A percentile compares a stretch with the other conserved stretches of the same genome.
These are phyloP conservation scores for Anthopleura sola DNA, from an alignment of 64 coral and sea anemone species.

Conservation along the genomic window DNA sequence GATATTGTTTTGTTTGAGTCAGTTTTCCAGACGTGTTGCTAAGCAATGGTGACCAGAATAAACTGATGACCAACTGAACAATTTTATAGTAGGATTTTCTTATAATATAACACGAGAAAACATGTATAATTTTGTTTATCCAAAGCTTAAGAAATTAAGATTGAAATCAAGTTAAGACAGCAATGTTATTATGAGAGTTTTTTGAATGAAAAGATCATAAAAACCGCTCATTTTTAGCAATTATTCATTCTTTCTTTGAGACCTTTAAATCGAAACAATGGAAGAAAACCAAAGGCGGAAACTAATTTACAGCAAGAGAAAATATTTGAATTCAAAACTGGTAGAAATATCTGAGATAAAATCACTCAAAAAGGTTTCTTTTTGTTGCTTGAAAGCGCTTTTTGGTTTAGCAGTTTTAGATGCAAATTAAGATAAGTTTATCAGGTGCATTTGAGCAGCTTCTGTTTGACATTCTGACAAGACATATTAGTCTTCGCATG, in stretches of 20 bases:
- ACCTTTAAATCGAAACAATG: background rate
- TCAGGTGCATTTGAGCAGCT: background rate
- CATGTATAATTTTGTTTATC: too few species aligned
- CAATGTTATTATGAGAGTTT: background rate
- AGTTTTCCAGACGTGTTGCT: background rate
- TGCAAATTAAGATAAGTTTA: background rate
- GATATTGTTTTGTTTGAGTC: background rate
- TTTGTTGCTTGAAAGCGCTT: background rate
- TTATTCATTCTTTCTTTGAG: background rate
- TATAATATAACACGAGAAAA: too few species aligned
- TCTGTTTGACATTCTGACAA: background rate
- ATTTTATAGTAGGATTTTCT: too few species aligned
- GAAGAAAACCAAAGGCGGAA: background rate
- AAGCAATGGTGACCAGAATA: background rate
- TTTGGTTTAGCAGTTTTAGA: background rate
- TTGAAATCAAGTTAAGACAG: background rate
- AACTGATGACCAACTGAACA: background rate
- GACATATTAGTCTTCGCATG: too few species aligned
- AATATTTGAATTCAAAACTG: background rate
- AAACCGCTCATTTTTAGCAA: background rate
- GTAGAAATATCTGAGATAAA: background rate
- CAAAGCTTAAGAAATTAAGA: too few species aligned
- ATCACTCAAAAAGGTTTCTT: background rate
- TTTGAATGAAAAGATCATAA: background rate
- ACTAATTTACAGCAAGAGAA: background rate